phyloP scores from a whole-genome alignment of 2,797 vertebrate genomes.

The Cyclura pinguis region DNA sequence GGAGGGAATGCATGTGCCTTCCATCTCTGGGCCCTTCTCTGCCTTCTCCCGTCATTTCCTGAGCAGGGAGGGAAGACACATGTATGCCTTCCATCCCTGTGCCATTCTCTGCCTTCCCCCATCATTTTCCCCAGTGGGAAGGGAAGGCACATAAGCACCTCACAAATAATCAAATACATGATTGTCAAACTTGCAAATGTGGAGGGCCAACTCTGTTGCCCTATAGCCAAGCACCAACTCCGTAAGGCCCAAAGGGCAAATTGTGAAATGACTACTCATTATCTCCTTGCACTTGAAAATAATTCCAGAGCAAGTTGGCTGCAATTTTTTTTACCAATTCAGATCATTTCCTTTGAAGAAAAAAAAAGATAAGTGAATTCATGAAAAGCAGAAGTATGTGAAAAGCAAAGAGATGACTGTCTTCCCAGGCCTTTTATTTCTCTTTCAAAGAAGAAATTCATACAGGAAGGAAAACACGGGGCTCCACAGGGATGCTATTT shows the following conservation, averaged over 20 bases:
- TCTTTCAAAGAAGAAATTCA: not conserved
- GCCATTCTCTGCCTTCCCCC: too few species aligned
- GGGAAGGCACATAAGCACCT: too few species aligned
- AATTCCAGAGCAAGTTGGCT: not conserved
- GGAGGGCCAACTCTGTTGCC: too few species aligned
- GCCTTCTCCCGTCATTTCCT: too few species aligned
- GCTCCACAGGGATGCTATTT: not conserved
- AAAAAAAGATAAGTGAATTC: not conserved
- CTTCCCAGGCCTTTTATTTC: not conserved
- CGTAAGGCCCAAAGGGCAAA: not conserved
- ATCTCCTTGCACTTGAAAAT: conserved; percentile 11
- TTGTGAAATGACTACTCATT: not conserved
- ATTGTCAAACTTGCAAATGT: too few species aligned
- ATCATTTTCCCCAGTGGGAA: too few species aligned
- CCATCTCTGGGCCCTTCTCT: too few species aligned
- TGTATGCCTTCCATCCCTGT: too few species aligned
- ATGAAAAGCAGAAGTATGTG: not conserved
- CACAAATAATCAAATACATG: too few species aligned
- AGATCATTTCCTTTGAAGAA: not conserved
- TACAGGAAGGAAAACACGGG: not conserved
- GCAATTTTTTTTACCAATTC: not conserved
- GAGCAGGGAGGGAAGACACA: too few species aligned
- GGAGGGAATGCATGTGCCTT: too few species aligned
- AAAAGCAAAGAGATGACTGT: not conserved
- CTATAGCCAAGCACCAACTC: not conserved